Evolutionary conservation across 2,113 vertebrate genomes (phyloP).

Genomic region (Gymnorhina tibicen): DNA sequence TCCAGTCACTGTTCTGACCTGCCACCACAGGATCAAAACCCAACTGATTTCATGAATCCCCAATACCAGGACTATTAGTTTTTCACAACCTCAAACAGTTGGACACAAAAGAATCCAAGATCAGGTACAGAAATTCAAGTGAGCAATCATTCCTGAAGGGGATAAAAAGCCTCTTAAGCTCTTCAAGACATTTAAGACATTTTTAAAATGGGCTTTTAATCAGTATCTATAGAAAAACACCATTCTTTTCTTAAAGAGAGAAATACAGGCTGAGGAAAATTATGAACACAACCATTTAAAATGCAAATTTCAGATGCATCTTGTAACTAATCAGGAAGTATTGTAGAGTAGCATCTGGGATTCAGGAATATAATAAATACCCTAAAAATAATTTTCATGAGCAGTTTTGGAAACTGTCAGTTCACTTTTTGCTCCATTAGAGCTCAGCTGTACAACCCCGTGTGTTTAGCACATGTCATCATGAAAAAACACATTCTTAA

Average conservation of each 20-base stretch:
- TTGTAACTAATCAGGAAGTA: constrained; percentile 25
- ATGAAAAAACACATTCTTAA: background rate
- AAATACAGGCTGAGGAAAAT: background rate
- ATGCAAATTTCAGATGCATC: constrained; percentile 13
- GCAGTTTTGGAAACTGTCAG: background rate
- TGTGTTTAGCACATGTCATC: constrained; percentile 19
- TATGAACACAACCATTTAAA: constrained; percentile 28
- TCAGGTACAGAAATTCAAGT: background rate
- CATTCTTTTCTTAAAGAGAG: background rate
- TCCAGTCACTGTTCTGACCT: background rate
- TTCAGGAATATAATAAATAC: constrained; percentile 2
- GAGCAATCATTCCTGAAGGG: background rate
- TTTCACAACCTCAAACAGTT: background rate
- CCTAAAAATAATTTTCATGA: constrained; percentile 34
- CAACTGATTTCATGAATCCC: background rate
- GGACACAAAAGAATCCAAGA: background rate
- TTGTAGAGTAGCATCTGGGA: constrained; percentile 6
- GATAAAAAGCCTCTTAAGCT: background rate
- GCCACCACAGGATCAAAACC: background rate
- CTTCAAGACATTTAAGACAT: background rate
- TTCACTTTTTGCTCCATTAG: constrained; percentile 1
- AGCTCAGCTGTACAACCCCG: background rate
- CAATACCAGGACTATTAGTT: background rate
- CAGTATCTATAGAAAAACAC: background rate
- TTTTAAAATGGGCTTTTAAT: background rate